Conservation (phyloP, 2,888 invertebrate genomes). For the Coremacera marginata region DNA sequence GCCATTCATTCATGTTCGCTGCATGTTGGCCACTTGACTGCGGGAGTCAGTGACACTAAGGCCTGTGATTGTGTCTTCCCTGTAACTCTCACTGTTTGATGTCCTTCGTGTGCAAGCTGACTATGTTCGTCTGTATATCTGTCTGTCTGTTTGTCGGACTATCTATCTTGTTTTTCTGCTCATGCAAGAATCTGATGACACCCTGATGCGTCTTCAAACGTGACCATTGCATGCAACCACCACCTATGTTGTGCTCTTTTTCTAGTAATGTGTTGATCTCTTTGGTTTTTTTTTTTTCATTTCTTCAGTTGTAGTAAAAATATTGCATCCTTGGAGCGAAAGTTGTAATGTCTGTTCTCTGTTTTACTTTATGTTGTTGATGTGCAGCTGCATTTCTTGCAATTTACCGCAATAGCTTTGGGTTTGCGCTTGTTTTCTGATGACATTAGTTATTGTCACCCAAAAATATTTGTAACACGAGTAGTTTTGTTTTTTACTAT, state of each 20-base stretch:
- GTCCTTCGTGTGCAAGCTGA: slow-evolving; percentile 17
- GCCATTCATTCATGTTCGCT: not conserved
- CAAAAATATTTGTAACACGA: not conserved
- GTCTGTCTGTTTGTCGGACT: slow-evolving; percentile 2
- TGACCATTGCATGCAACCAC: not conserved
- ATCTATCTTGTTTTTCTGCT: slow-evolving; percentile 14
- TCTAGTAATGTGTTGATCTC: not conserved
- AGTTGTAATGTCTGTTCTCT: not conserved
- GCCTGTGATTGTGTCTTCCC: not conserved
- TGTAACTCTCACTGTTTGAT: slow-evolving; percentile 13
- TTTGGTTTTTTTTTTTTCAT: not conserved
- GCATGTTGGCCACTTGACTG: slow-evolving; percentile 29
- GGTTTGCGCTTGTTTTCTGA: not conserved
- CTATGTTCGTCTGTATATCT: not conserved
- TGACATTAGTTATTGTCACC: slow-evolving; percentile 18
- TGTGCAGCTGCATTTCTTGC: not conserved
- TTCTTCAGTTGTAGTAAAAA: not conserved
- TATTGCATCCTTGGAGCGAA: not conserved
- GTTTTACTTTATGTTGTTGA: not conserved
- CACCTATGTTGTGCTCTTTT: not conserved
- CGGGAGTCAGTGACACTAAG: slow-evolving; percentile 3
- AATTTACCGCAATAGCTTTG: not conserved
- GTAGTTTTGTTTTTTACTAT: not conserved
- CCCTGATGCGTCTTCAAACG: slow-evolving; percentile 5
- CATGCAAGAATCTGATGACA: not conserved